Evolutionary conservation across 1,140 invertebrate species (phyloP).

Genomic region (Drosophila azteca): DNA sequence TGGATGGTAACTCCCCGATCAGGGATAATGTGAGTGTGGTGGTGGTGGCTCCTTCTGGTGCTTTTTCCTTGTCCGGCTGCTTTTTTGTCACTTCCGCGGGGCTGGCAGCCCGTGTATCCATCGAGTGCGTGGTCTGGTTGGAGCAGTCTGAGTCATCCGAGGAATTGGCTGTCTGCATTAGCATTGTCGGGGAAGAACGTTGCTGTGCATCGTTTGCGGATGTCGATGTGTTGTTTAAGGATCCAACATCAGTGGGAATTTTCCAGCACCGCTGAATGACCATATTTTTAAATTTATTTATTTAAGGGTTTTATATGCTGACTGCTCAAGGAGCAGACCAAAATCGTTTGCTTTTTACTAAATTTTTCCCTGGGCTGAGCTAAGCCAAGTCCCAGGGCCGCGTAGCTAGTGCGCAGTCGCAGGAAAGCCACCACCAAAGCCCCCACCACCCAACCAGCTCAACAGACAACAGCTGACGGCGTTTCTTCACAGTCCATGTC

Average conservation of each 20-base stretch:
- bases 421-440: slow-evolving; percentile 44
- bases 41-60: slow-evolving; percentile 11
- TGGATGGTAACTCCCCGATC: slow-evolving; percentile 33
- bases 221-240: slow-evolving; percentile 34
- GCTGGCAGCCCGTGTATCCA: slow-evolving; percentile 75
- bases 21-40: slow-evolving; percentile 28
- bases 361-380: slow-evolving; percentile 36
- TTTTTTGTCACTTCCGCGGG: slow-evolving; percentile 40
- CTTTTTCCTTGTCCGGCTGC: slow-evolving; percentile 27
- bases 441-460: slow-evolving; percentile 26
- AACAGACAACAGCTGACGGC: slow-evolving; percentile 55
- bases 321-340: slow-evolving; percentile 1
- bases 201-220: slow-evolving; percentile 55
- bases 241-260: slow-evolving; percentile 67
- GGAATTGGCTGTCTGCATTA: slow-evolving; percentile 52
- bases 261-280: slow-evolving; percentile 82
- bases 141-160: slow-evolving; percentile 82
- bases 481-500: slow-evolving; percentile 62
- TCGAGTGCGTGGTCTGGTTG: slow-evolving; percentile 79
- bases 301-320: background rate
- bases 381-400: slow-evolving; percentile 52
- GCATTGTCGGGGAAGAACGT: slow-evolving; percentile 62
- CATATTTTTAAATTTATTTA: slow-evolving; percentile 43
- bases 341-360: slow-evolving; percentile 36
- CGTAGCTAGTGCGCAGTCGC: slow-evolving; percentile 54